These are phyloP conservation scores for Sebastes oblongus DNA, from an alignment of 2,797 vertebrate species.

Conservation along the genomic window DNA sequence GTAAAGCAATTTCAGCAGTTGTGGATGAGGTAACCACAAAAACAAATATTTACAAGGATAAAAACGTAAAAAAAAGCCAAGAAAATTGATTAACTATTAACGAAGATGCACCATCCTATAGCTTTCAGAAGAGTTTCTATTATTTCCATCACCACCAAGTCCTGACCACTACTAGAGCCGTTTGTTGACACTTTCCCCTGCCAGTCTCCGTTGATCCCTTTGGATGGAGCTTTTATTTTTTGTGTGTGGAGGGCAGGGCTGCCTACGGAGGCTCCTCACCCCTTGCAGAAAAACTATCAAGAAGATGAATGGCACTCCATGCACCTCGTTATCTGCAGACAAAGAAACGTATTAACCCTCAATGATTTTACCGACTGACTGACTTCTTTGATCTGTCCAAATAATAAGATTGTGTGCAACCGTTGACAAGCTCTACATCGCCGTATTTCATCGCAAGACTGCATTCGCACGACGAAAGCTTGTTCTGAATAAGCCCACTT, in stretches of 20 bases:
- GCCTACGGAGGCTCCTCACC: not conserved
- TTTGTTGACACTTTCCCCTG: not conserved
- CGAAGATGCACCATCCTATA: not conserved
- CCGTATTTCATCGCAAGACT: not conserved
- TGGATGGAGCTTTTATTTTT: not conserved
- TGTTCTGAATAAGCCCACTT: not conserved
- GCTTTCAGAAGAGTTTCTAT: not conserved
- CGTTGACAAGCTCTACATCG: not conserved
- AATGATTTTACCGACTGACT: not conserved
- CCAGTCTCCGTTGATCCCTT: not conserved
- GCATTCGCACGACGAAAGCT: not conserved
- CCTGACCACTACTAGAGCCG: not conserved
- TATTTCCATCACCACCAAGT: not conserved
- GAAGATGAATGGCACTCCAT: slow-evolving; percentile 1
- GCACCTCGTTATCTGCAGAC: slow-evolving; percentile 21
- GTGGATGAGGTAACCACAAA: not conserved
- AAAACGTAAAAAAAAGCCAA: not conserved
- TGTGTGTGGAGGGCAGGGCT: not conserved
- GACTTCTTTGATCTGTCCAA: slow-evolving; percentile 1
- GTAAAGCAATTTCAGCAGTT: not conserved
- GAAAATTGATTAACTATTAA: not conserved
- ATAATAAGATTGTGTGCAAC: not conserved
- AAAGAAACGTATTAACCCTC: slow-evolving; percentile 23
- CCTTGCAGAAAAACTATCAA: not conserved
- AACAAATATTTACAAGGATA: not conserved